These are phyloP conservation scores for Drosophila dives DNA, from an alignment of 2,888 invertebrate genomes.

Conservation along the genomic window DNA sequence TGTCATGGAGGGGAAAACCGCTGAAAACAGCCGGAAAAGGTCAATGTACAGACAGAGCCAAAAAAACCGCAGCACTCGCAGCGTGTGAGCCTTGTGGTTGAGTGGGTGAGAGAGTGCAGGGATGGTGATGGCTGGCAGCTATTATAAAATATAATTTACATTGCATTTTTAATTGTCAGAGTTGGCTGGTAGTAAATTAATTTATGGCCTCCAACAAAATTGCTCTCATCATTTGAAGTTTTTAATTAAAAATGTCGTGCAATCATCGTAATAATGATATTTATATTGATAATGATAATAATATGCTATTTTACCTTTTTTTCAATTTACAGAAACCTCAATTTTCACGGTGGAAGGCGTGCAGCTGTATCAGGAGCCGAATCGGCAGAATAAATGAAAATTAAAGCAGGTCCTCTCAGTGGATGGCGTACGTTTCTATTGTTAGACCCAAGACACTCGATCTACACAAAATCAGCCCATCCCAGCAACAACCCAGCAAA, in stretches of 20 bases:
- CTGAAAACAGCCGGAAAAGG: conserved; percentile 49
- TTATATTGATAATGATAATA: conserved; percentile 1
- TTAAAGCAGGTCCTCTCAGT: conserved; percentile 85
- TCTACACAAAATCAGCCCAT: conserved; percentile 29
- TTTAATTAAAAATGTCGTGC: conserved; percentile 47
- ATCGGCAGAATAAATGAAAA: conserved; percentile 86
- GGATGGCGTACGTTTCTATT: conserved; percentile 85
- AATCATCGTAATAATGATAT: conserved; percentile 8
- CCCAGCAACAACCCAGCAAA: conserved; percentile 44
- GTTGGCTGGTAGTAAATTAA: conserved; percentile 31
- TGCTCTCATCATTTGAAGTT: conserved; percentile 41
- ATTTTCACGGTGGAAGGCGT: conserved; percentile 98
- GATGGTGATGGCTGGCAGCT: not conserved
- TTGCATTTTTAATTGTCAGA: conserved; percentile 56
- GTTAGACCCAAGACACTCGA: conserved; percentile 74
- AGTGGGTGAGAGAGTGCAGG: not conserved
- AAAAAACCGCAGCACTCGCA: conserved; percentile 31
- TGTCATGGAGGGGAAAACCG: conserved; percentile 25
- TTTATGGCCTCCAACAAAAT: conserved; percentile 27
- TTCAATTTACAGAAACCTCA: conserved; percentile 92
- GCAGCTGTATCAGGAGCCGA: conserved; percentile 91
- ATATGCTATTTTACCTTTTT: not conserved
- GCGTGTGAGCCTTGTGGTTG: conserved; percentile 41
- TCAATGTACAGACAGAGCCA: conserved; percentile 51
- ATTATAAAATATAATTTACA: conserved; percentile 42